Evolutionary conservation across 1,140 invertebrate species (phyloP).

Genomic region (Goniozus legneri): DNA sequence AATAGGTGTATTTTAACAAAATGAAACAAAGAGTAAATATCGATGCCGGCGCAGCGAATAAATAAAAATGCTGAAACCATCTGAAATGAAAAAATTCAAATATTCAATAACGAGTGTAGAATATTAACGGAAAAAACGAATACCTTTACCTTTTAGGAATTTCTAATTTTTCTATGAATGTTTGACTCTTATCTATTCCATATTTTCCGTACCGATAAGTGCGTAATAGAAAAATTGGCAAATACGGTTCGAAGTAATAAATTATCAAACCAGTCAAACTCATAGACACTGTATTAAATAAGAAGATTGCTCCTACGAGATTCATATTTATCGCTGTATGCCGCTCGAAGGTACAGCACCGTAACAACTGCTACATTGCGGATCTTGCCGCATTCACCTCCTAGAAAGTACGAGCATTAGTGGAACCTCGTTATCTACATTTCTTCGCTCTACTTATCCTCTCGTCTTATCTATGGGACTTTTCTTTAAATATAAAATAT

Average conservation of each 20-base stretch:
- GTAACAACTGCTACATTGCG: too few relatives aligned
- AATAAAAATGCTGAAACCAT: conserved; percentile 74
- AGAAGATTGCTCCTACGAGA: conserved; percentile 57
- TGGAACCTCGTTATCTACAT: too few relatives aligned
- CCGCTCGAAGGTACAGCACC: too few relatives aligned
- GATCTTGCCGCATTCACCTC: too few relatives aligned
- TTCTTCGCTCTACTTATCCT: too few relatives aligned
- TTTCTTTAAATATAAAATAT: too few relatives aligned
- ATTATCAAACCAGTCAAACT: conserved; percentile 59
- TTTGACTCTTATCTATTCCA: conserved; percentile 53
- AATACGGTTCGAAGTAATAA: conserved; percentile 59
- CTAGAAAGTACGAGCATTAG: too few relatives aligned
- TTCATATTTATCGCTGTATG: conserved; percentile 53
- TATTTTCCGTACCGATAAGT: conserved; percentile 69
- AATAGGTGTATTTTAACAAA: conserved; percentile 51
- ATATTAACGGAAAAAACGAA: conserved; percentile 1
- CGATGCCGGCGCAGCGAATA: conserved; percentile 60
- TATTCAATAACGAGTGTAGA: conserved; percentile 3
- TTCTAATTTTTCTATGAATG: conserved; percentile 56
- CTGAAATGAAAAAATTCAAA: conserved; percentile 37
- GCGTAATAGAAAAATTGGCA: conserved; percentile 62
- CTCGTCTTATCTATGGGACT: too few relatives aligned
- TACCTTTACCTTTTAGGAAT: conserved; percentile 62
- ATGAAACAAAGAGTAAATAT: conserved; percentile 51
- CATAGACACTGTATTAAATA: conserved; percentile 51